Conservation (phyloP, 2,113 vertebrate species). For the Ia io region DNA sequence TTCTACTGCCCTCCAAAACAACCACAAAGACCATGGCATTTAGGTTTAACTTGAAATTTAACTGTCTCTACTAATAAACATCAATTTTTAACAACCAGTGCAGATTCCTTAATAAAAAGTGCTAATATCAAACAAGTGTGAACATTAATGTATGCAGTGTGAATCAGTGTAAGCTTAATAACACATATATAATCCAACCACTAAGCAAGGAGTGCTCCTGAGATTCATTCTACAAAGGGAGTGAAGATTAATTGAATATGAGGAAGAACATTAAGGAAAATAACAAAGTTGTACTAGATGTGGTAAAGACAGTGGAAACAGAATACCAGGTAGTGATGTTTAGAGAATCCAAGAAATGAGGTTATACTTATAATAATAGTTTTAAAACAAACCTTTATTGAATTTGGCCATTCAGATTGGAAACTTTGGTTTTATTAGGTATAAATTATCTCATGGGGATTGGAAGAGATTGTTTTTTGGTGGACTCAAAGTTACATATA, state of each 20-base stretch:
- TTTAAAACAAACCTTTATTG: neutral
- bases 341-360: neutral
- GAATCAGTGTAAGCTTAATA: neutral
- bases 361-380: neutral
- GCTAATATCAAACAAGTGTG: slow-evolving; percentile 30
- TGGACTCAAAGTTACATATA: neutral
- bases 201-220: neutral
- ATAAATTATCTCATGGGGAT: neutral
- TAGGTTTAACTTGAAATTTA: slow-evolving; percentile 68
- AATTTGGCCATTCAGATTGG: neutral
- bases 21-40: slow-evolving; percentile 59
- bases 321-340: neutral
- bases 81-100: slow-evolving; percentile 39
- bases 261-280: neutral
- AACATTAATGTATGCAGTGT: neutral
- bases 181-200: neutral
- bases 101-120: neutral
- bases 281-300: neutral
- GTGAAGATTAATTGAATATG: neutral
- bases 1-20: slow-evolving; percentile 55
- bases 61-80: slow-evolving; percentile 57
- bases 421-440: neutral
- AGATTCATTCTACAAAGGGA: neutral
- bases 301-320: neutral
- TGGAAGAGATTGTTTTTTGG: neutral